Evolutionary conservation across 2,113 vertebrate genomes (phyloP).

Genomic region (Xenopus borealis): DNA sequence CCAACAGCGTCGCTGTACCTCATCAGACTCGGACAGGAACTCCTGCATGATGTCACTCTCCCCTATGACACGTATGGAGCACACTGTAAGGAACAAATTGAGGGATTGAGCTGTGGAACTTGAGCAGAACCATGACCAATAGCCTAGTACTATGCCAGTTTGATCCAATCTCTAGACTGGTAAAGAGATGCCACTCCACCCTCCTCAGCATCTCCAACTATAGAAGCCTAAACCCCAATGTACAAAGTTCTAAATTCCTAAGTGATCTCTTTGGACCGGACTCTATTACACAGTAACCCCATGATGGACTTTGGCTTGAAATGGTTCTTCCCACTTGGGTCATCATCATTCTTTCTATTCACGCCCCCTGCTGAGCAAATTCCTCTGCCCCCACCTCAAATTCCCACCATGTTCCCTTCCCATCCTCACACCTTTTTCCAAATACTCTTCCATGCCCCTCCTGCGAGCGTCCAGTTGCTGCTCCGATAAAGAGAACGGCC

Average conservation of each 20-base stretch:
- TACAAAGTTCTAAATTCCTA: neutral
- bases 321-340: too few species aligned
- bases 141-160: too few species aligned
- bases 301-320: too few species aligned
- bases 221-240: neutral
- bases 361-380: too few species aligned
- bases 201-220: neutral
- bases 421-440: slow-evolving; percentile 79
- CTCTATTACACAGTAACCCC: too few species aligned
- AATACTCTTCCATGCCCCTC: slow-evolving; percentile 90
- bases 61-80: slow-evolving; percentile 90
- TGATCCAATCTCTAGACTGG: too few species aligned
- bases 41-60: slow-evolving; percentile 98
- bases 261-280: too few species aligned
- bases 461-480: slow-evolving; percentile 90
- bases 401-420: neutral
- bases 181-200: neutral
- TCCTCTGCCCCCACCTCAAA: neutral
- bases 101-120: too few species aligned
- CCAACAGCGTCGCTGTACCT: slow-evolving; percentile 65
- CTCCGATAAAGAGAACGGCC: slow-evolving; percentile 93
- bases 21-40: slow-evolving; percentile 94
- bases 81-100: slow-evolving; percentile 67
- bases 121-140: too few species aligned
- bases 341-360: too few species aligned